A percentile compares a stretch with the other conserved stretches of the same genome.
Evolutionary conservation across 2,888 invertebrate genomes (phyloP).

Genomic region (Itoplectis maculator): DNA sequence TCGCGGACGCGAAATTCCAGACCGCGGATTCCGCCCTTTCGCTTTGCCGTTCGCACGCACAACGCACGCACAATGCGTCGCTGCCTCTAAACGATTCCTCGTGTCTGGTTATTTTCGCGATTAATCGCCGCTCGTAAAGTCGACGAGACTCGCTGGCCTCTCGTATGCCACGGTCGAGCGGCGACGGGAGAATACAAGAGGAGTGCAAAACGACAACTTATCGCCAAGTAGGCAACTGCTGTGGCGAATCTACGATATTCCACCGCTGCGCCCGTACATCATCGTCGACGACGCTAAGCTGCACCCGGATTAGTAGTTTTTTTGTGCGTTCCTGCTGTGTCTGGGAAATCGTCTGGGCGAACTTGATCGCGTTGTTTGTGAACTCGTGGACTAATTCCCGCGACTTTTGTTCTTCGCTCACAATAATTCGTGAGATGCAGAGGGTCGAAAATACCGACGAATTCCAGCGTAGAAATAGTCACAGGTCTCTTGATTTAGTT

Average conservation of each 20-base stretch:
- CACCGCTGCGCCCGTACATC: constrained; percentile 14
- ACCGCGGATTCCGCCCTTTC: constrained; percentile 61
- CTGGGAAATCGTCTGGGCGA: background rate
- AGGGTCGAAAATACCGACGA: no score
- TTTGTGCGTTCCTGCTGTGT: background rate
- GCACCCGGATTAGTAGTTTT: background rate
- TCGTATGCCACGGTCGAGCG: constrained; percentile 7
- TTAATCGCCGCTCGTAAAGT: constrained; percentile 77
- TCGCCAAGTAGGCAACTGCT: background rate
- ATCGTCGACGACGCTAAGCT: constrained; percentile 4
- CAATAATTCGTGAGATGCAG: no score
- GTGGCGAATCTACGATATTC: constrained; percentile 13
- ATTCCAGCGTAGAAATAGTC: no score
- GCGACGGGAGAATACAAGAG: constrained; percentile 39
- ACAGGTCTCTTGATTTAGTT: no score
- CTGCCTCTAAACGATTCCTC: constrained; percentile 80
- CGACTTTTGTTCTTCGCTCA: no score
- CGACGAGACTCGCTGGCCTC: constrained; percentile 53
- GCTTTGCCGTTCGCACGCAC: constrained; percentile 71
- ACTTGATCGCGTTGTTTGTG: background rate
- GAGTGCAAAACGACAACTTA: background rate
- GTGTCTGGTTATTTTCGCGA: constrained; percentile 82
- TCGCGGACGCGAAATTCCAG: constrained; percentile 72
- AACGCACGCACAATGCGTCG: constrained; percentile 73
- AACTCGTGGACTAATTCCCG: background rate